Percentiles rank a stretch among this genome's conserved stretches.
Conservation (phyloP, 2,797 vertebrate species). For the Loris lydekkerianus region DNA sequence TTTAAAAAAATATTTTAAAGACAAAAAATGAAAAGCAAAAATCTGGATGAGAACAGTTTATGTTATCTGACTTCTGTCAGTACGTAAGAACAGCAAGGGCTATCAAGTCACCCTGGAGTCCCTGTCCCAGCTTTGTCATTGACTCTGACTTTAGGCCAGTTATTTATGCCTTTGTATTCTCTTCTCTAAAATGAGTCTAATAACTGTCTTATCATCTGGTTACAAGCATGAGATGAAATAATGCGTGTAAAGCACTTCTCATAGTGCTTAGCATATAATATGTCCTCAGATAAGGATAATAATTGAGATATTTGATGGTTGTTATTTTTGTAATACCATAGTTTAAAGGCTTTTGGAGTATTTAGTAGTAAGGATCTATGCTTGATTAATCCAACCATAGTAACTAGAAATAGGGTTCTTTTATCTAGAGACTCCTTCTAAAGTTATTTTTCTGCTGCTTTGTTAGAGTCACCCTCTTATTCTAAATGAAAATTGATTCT, state of each 20-base stretch:
- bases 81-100: background rate
- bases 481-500: slow-evolving; percentile 38
- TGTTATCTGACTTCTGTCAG: slow-evolving; percentile 43
- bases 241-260: background rate
- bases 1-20: slow-evolving; percentile 63
- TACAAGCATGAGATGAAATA: background rate
- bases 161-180: background rate
- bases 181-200: slow-evolving; percentile 22
- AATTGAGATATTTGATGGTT: background rate
- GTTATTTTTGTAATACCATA: slow-evolving; percentile 27
- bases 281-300: background rate
- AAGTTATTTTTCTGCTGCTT: background rate
- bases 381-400: background rate
- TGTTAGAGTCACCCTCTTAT: background rate
- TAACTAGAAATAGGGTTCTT: background rate
- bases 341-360: slow-evolving; percentile 15
- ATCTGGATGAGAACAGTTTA: background rate
- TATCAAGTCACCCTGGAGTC: background rate
- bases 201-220: background rate
- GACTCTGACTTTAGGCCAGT: background rate
- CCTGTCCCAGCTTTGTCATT: background rate
- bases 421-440: background rate
- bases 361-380: background rate
- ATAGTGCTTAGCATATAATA: background rate
- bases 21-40: slow-evolving; percentile 54